A percentile compares a stretch with the other conserved stretches of the same genome.
Evolutionary conservation across 2,113 vertebrate genomes (phyloP).

Genomic region (Pyxicephalus adspersus): DNA sequence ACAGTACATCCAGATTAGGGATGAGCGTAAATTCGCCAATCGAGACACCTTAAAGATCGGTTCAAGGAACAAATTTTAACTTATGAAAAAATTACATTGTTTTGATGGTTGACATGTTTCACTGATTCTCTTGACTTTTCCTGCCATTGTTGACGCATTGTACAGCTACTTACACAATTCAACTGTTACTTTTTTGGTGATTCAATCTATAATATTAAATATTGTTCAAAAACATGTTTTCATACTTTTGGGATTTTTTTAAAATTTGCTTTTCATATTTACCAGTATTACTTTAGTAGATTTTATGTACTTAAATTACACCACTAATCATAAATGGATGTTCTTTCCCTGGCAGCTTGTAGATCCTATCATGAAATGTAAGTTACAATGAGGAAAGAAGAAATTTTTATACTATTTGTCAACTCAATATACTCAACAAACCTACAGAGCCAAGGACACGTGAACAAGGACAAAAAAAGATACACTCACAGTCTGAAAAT

Average conservation of each 20-base stretch:
- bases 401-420: background rate
- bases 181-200: too few species aligned
- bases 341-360: too few species aligned
- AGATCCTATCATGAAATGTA: background rate
- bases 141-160: too few species aligned
- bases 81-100: too few species aligned
- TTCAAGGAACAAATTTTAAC: too few species aligned
- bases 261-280: background rate
- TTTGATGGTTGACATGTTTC: too few species aligned
- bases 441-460: constrained; percentile 21
- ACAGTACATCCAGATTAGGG: too few species aligned
- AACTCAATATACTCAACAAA: background rate
- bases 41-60: too few species aligned
- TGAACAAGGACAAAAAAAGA: constrained; percentile 45
- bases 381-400: background rate
- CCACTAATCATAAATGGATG: background rate
- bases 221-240: background rate
- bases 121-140: too few species aligned
- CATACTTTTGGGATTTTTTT: background rate
- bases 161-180: too few species aligned
- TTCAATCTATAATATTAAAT: too few species aligned
- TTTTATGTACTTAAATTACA: background rate
- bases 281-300: background rate
- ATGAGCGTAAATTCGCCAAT: too few species aligned
- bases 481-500: constrained; percentile 40